Conservation (phyloP, 2,113 vertebrate genomes). For the Merops nubicus region DNA sequence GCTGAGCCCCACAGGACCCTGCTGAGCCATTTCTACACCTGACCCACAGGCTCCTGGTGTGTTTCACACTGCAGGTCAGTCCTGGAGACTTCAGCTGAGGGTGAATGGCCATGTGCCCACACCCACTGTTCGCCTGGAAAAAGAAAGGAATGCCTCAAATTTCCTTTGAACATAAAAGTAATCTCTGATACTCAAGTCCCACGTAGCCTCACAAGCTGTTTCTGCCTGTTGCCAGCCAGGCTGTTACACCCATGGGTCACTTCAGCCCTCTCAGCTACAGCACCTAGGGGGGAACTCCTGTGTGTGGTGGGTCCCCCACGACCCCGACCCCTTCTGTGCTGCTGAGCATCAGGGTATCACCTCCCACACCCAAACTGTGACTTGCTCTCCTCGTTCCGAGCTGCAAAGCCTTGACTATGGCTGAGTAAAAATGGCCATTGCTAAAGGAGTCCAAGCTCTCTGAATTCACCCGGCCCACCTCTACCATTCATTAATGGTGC, state of each 20-base stretch:
- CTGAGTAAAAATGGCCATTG: fast-evolving
- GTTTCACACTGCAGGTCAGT: fast-evolving
- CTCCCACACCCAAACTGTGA: neutral
- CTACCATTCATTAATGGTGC: fast-evolving
- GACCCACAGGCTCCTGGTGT: neutral
- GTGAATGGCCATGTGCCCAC: fast-evolving
- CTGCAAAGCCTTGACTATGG: neutral
- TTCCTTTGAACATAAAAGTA: neutral
- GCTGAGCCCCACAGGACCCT: neutral
- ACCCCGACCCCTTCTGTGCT: neutral
- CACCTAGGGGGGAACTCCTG: neutral
- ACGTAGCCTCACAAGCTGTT: fast-evolving
- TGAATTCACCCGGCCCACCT: neutral
- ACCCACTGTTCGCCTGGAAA: fast-evolving
- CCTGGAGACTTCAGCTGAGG: neutral
- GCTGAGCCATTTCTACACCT: neutral
- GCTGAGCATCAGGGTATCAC: neutral
- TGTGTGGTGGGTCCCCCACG: fast-evolving
- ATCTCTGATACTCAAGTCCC: fast-evolving
- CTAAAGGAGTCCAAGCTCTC: neutral
- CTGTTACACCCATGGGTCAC: neutral
- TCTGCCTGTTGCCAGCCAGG: neutral
- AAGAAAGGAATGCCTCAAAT: neutral
- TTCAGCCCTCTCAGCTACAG: neutral
- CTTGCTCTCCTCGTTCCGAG: neutral